These are phyloP conservation scores for Chloropsis cyanopogon DNA, from an alignment of 2,113 vertebrate species.

Conservation along the genomic window DNA sequence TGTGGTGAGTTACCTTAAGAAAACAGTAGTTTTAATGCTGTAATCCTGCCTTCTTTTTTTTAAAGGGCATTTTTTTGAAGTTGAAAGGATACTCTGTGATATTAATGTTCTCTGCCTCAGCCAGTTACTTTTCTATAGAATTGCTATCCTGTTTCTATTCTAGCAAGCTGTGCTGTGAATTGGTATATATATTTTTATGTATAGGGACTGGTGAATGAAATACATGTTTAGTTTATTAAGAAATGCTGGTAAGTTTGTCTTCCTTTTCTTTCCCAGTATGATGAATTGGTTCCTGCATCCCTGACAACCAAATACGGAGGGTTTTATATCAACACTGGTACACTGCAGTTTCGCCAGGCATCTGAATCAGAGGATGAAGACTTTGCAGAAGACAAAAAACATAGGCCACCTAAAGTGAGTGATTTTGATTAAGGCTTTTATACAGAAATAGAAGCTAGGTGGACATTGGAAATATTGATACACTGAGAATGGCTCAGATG, in stretches of 20 bases:
- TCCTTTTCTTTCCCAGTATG: slow-evolving; percentile 74
- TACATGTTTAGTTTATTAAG: background rate
- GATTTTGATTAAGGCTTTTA: background rate
- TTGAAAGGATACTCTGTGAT: background rate
- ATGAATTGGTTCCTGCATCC: slow-evolving; percentile 96
- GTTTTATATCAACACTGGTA: slow-evolving; percentile 99
- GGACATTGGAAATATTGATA: background rate
- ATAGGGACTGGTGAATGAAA: background rate
- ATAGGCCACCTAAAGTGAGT: slow-evolving; percentile 87
- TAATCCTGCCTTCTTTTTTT: background rate
- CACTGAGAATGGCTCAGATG: background rate
- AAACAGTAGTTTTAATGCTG: background rate
- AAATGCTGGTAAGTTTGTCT: background rate
- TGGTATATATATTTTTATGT: background rate
- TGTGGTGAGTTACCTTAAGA: background rate
- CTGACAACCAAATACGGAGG: slow-evolving; percentile 96
- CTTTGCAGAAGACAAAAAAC: slow-evolving; percentile 72
- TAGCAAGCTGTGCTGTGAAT: background rate
- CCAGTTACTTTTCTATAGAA: background rate
- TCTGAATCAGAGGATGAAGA: slow-evolving; percentile 95
- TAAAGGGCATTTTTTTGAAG: background rate
- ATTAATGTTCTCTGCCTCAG: background rate
- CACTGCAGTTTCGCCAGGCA: slow-evolving; percentile 92
- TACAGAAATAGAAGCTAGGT: background rate
- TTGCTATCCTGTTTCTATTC: background rate